Evolutionary conservation across 2,888 invertebrate species (phyloP), one percentile per base, ranked within the genome.

Genomic region (Cordilura impudica): DNA sequence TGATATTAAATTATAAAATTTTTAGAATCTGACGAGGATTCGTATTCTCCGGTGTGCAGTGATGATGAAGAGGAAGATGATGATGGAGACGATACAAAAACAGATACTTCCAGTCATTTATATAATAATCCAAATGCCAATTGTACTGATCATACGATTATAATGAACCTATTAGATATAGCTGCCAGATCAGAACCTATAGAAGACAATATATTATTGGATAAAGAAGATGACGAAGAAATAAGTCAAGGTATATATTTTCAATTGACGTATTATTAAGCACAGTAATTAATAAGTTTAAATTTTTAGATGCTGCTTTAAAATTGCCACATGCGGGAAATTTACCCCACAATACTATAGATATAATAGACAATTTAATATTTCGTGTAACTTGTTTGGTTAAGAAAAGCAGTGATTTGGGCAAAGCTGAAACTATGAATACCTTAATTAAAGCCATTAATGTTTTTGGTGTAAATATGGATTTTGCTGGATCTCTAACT

Each of bases 21-120:
- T 56, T 49, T 43, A 67, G 79, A 79, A 8, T 65, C 81, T 8
- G 82, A 83, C 53, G 82, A 82, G 14, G 89, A 89, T 56, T 86
- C 87, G 10, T 90, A 90, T 82, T 90, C 90, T 6, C 90, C 90
- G 0, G 89, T 90, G 10, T 90, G 90, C 75, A 90, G 90, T 63
- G 90, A 90, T 54, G 89, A 89, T 35, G 89, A 89, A 58, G 89
- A 84, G 43, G 86, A 88, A 47, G 88, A 87, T 14, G 85, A 85
- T 5, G 87, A 88, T 8, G 86, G 43, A 14, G 60, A 76, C 12
- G 23, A 58, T 3, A 43, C n/a, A 12, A 70, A 43, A 31, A 29
- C 21, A 4, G 74, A 69, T n/a, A 79, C 65, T 23, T 69, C 58
- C 7, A 81, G 75, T 18, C 54, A 54, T 54, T 47, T 58, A 14